Evolutionary conservation across 2,797 vertebrate species (phyloP).

Genomic region (Tadarida brasiliensis): DNA sequence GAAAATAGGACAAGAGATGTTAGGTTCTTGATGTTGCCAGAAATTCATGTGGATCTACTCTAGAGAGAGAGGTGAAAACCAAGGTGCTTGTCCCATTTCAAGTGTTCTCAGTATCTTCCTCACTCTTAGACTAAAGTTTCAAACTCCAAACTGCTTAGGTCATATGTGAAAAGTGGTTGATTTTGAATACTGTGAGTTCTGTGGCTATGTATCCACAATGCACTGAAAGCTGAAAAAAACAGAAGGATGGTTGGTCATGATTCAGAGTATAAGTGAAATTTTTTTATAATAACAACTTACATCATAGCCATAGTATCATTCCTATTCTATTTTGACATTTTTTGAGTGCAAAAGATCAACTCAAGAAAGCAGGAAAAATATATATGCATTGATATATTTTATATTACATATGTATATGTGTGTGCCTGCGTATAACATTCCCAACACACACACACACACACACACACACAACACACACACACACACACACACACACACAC

Average conservation of each 20-base stretch:
- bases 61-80: neutral
- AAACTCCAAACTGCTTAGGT: conserved; percentile 4
- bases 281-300: neutral
- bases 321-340: neutral
- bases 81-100: neutral
- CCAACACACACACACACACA: neutral
- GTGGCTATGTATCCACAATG: neutral
- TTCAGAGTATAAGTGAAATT: neutral
- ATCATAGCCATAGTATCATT: neutral
- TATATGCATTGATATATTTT: neutral
- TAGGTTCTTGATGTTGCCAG: neutral
- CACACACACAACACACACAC: neutral
- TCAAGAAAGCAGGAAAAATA: conserved; percentile 8
- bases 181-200: neutral
- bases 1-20: conserved; percentile 1
- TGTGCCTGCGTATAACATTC: neutral
- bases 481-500: neutral
- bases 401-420: neutral
- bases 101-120: neutral
- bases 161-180: neutral
- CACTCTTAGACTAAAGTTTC: neutral
- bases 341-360: conserved; percentile 5
- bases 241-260: neutral
- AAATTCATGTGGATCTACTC: neutral
- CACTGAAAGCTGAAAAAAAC: neutral